phyloP scores from a whole-genome alignment of 2,113 vertebrate genomes.

The Leptocoma aspasia region DNA sequence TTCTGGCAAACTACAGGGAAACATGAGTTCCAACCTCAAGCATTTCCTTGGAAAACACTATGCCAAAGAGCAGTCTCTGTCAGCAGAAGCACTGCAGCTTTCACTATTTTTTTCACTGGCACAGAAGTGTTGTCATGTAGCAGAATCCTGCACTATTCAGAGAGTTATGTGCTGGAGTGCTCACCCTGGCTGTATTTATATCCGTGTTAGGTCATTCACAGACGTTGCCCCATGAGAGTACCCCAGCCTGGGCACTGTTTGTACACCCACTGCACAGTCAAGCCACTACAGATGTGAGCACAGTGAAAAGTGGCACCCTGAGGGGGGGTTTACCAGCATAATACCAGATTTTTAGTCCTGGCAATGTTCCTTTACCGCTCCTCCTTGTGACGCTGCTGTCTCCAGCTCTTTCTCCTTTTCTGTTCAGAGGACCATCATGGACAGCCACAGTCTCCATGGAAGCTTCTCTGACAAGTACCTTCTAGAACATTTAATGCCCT shows the following conservation, averaged over 20 bases:
- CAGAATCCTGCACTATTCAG: neutral
- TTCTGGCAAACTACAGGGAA: slow-evolving; percentile 9
- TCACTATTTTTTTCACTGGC: neutral
- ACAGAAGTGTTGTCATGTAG: neutral
- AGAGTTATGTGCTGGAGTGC: neutral
- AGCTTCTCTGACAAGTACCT: neutral
- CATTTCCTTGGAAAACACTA: slow-evolving; percentile 6
- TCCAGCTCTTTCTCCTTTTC: neutral
- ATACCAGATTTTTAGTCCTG: neutral
- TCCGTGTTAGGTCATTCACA: neutral
- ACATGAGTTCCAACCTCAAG: neutral
- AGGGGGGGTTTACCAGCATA: neutral
- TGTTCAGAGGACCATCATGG: neutral
- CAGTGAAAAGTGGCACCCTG: neutral
- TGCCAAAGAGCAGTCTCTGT: neutral
- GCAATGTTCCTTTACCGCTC: neutral
- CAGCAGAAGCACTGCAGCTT: neutral
- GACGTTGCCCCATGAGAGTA: neutral
- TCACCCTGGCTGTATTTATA: neutral
- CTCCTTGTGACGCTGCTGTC: neutral
- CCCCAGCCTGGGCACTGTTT: neutral
- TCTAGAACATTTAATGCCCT: neutral
- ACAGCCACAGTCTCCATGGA: neutral
- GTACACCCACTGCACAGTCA: neutral
- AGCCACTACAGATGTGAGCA: neutral